phyloP scores from a whole-genome alignment of 2,888 invertebrate genomes.

The Doris montereyensis region DNA sequence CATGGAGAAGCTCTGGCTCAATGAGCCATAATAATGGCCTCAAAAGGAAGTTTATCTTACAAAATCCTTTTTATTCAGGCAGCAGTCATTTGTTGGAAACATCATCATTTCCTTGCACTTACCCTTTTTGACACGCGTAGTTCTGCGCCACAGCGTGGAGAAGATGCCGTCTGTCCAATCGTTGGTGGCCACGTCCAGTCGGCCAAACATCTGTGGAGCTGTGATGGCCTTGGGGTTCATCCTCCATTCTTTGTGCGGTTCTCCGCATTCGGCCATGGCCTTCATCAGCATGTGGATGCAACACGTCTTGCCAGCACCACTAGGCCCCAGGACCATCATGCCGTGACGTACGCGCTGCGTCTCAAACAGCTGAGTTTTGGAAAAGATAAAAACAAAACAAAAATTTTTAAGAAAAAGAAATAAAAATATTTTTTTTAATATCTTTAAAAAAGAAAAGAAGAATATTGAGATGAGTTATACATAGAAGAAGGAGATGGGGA shows the following conservation, averaged over 20 bases:
- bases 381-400: neutral
- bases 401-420: no score
- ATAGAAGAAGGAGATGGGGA: no score
- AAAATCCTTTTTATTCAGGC: no score
- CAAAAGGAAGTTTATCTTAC: no score
- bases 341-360: slow-evolving; percentile 74
- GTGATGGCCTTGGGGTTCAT: slow-evolving; percentile 99
- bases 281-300: slow-evolving; percentile 93
- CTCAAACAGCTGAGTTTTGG: slow-evolving; percentile 68
- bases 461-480: no score
- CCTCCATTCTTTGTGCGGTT: slow-evolving; percentile 92
- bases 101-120: no score
- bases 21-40: no score
- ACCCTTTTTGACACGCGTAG: slow-evolving; percentile 86
- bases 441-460: neutral
- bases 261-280: slow-evolving; percentile 88
- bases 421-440: neutral
- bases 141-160: slow-evolving; percentile 95
- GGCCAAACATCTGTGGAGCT: slow-evolving; percentile 97
- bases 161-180: slow-evolving; percentile 99
- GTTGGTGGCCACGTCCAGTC: slow-evolving; percentile 95
- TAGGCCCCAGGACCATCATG: slow-evolving; percentile 91
- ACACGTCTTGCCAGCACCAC: slow-evolving; percentile 94
- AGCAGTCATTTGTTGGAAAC: no score
- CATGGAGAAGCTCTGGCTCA: no score